Conservation (phyloP, 2,888 invertebrate species). For the Nowickia ferox region DNA sequence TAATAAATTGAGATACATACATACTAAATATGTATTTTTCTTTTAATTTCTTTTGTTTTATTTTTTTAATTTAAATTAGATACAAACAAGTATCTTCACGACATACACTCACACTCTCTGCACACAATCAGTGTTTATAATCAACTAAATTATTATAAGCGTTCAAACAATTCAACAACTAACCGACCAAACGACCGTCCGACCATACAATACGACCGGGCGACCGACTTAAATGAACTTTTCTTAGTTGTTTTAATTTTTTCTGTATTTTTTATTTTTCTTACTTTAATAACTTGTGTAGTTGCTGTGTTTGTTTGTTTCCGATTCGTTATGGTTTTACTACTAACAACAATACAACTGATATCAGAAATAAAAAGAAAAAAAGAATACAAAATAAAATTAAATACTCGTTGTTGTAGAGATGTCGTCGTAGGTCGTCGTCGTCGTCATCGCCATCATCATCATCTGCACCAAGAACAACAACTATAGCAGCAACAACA, state of each 20-base stretch:
- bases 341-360: slow-evolving; percentile 64
- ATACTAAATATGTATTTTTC: slow-evolving; percentile 7
- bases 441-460: slow-evolving; percentile 32
- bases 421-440: slow-evolving; percentile 69
- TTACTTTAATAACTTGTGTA: slow-evolving; percentile 58
- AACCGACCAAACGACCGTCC: slow-evolving; percentile 39
- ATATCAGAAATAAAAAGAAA: slow-evolving; percentile 44
- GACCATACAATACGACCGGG: slow-evolving; percentile 49
- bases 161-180: slow-evolving; percentile 56
- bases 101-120: slow-evolving; percentile 46
- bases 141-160: slow-evolving; percentile 69
- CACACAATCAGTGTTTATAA: slow-evolving; percentile 67
- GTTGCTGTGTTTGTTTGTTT: slow-evolving; percentile 63
- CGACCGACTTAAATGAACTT: slow-evolving; percentile 61
- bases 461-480: slow-evolving; percentile 51
- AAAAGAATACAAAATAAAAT: slow-evolving; percentile 55
- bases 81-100: slow-evolving; percentile 1
- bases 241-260: slow-evolving; percentile 52
- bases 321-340: slow-evolving; percentile 72
- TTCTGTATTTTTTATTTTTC: slow-evolving; percentile 39
- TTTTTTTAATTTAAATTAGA: slow-evolving; percentile 14
- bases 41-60: slow-evolving; percentile 5
- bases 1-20: not conserved
- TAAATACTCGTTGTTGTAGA: slow-evolving; percentile 68
- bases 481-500: slow-evolving; percentile 46